Percentiles rank a stretch among this genome's conserved stretches.
phyloP scores from a whole-genome alignment of 2,797 vertebrate genomes.

The Pangasius larnaudii region DNA sequence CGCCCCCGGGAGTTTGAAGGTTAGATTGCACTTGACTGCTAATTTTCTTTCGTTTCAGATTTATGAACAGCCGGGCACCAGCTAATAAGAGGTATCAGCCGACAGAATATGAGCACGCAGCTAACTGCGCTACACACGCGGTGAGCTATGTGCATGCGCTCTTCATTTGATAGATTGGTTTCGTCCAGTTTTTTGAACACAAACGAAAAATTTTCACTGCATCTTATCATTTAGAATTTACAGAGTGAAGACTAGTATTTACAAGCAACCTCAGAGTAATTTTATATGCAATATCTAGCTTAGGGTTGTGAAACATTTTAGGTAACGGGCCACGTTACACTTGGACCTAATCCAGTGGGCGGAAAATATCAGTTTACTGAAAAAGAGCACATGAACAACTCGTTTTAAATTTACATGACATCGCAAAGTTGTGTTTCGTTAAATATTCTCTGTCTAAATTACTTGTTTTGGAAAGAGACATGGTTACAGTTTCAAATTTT shows the following conservation, averaged over 20 bases:
- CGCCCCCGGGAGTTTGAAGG: neutral
- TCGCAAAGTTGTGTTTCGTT: neutral
- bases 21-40: neutral
- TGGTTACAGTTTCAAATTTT: neutral
- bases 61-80: constrained; percentile 91
- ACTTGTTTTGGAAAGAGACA: neutral
- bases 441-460: neutral
- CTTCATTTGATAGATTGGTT: neutral
- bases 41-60: constrained; percentile 71
- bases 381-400: neutral
- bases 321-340: too few relatives aligned
- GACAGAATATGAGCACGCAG: constrained; percentile 90
- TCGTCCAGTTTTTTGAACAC: neutral
- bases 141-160: constrained; percentile 74
- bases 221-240: neutral
- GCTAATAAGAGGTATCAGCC: constrained; percentile 90
- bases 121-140: constrained; percentile 91
- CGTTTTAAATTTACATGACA: neutral
- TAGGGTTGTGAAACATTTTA: neutral
- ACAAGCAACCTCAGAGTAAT: neutral
- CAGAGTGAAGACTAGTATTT: neutral
- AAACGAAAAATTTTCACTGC: too few relatives aligned
- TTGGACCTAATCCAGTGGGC: too few relatives aligned
- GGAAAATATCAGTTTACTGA: too few relatives aligned
- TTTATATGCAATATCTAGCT: neutral